These are phyloP conservation scores for Glyphotaelius pellucidus DNA, from an alignment of 2,888 invertebrate genomes.

Conservation along the genomic window DNA sequence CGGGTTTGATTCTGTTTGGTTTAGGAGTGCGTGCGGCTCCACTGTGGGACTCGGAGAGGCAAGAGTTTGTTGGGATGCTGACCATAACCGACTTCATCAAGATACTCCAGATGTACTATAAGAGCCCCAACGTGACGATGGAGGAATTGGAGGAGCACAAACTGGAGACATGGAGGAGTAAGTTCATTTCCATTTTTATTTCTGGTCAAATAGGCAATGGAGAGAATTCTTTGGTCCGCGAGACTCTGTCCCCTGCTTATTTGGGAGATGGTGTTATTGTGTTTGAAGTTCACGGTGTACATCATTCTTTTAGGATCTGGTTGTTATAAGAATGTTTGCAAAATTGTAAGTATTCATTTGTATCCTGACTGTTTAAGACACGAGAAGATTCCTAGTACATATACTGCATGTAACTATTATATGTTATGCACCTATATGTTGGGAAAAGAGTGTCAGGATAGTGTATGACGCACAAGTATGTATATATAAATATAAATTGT, in stretches of 20 bases:
- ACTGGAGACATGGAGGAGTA: constrained; percentile 96
- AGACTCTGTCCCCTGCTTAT: not conserved
- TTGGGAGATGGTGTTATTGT: not conserved
- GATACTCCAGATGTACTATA: constrained; percentile 98
- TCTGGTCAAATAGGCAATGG: not conserved
- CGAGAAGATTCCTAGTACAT: too few relatives aligned
- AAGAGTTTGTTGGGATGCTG: constrained; percentile 98
- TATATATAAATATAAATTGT: too few relatives aligned
- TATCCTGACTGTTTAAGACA: too few relatives aligned
- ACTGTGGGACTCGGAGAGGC: constrained; percentile 95
- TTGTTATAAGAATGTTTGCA: not conserved
- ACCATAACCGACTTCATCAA: constrained; percentile 99
- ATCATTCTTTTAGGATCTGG: not conserved
- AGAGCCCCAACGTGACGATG: constrained; percentile 94
- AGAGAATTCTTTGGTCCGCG: not conserved
- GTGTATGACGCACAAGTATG: too few relatives aligned
- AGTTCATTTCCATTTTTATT: constrained; percentile 68
- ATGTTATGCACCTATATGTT: too few relatives aligned
- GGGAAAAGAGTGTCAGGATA: too few relatives aligned
- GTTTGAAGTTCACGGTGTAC: not conserved
- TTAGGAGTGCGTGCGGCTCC: constrained; percentile 96
- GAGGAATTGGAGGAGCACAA: constrained; percentile 98
- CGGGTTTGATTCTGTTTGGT: constrained; percentile 17
- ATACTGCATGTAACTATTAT: too few relatives aligned
- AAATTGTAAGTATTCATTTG: too few relatives aligned